phyloP scores from a whole-genome alignment of 2,888 invertebrate genomes.

The Melitaea athalia region DNA sequence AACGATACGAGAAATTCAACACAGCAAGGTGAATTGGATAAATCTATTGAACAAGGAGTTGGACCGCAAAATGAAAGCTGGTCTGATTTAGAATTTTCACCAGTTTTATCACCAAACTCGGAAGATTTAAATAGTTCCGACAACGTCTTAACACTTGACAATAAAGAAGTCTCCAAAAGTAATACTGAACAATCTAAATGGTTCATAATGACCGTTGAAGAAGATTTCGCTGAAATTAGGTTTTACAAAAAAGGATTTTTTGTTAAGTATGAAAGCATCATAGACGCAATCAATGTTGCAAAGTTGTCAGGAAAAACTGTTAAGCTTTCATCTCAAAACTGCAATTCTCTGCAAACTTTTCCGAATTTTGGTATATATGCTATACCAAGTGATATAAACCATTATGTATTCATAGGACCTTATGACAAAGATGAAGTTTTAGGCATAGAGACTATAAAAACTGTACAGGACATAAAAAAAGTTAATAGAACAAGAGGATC shows the following conservation, averaged over 20 bases:
- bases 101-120: background rate
- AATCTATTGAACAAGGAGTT: conserved; percentile 2
- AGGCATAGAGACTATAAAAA: conserved; percentile 70
- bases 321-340: conserved; percentile 65
- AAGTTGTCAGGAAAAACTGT: conserved; percentile 74
- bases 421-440: conserved; percentile 67
- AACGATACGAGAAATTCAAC: conserved; percentile 12
- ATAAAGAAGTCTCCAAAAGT: conserved; percentile 8
- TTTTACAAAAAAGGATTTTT: conserved; percentile 77
- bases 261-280: conserved; percentile 78
- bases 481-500: conserved; percentile 61
- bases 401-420: conserved; percentile 71
- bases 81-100: conserved; percentile 17
- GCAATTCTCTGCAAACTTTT: conserved; percentile 45
- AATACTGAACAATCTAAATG: conserved; percentile 63
- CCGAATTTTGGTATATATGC: conserved; percentile 76
- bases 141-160: background rate
- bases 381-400: conserved; percentile 59
- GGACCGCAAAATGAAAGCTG: conserved; percentile 7
- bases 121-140: conserved; percentile 3
- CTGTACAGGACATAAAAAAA: conserved; percentile 41
- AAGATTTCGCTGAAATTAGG: conserved; percentile 78
- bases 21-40: conserved; percentile 16
- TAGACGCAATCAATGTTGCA: conserved; percentile 74
- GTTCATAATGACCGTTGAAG: conserved; percentile 80